Base-by-base conservation (phyloP, 53 echinoderm and acorn worm genomes). In the Patiria pectinifera region DNA sequence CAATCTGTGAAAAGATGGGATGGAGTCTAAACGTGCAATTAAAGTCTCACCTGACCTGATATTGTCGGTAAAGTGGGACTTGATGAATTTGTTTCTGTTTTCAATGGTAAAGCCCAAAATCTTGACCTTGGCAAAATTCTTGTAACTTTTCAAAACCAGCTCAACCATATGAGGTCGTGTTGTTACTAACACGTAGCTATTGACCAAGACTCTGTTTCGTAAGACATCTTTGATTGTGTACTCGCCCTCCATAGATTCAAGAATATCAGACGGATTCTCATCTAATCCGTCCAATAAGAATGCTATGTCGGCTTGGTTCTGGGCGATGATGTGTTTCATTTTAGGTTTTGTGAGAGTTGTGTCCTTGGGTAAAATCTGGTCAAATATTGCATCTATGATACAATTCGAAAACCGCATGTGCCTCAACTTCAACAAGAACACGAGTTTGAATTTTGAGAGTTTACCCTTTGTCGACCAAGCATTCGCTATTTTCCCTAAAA, bases 121-220 rank as follows among this genome's bases (percentile, higher is more conserved):
- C n/a, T n/a, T n/a, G n/a, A n/a, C n/a, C n/a, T n/a, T n/a, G n/a
- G n/a, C n/a, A n/a, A n/a, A n/a, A n/a, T n/a, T n/a, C n/a, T n/a
- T n/a, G n/a, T n/a, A n/a, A n/a, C n/a, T n/a, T 82, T 19, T 82
- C 48, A 58, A 35, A 58, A n/a, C n/a, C n/a, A n/a, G n/a, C n/a
- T n/a, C n/a, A n/a, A n/a, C n/a, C n/a, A n/a, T 83, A 83, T 83
- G 83, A n/a, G 83, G 83, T 6, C 83, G 59, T 59, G 83, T 83
- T 24, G 83, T 48, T 83, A 83, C 83, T 2, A 83, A 25, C 18
- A 83, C 83, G 48, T 35, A 83, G 35, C 83, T 83, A 0, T 83
- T 83, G n/a, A 59, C 24, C 35, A 83, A 60, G 60, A 61, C 83
- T 60, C 61, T 83, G 83, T 83, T 59, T n/a, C 59, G 83, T 12